Percentiles rank a stretch among this genome's conserved stretches.
Evolutionary conservation across 2,888 invertebrate genomes (phyloP).

Genomic region (Agonopterix alstromeriana): DNA sequence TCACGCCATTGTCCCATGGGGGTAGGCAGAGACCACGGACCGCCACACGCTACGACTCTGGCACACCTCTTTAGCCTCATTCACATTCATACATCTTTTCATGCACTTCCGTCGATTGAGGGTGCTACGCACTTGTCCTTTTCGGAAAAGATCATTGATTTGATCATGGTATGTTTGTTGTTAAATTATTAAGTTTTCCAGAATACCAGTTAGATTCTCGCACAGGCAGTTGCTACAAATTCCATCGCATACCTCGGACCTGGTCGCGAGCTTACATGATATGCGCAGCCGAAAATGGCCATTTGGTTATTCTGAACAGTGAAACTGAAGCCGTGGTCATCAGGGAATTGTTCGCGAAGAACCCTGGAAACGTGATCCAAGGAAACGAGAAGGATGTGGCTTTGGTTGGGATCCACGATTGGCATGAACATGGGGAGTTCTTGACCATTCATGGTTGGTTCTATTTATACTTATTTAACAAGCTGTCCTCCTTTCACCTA

Average conservation of each 20-base stretch:
- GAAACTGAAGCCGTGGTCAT: slow-evolving; percentile 25
- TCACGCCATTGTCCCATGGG: too few relatives aligned
- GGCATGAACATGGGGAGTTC: slow-evolving; percentile 22
- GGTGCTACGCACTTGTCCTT: too few relatives aligned
- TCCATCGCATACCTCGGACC: slow-evolving; percentile 29
- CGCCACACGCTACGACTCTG: too few relatives aligned
- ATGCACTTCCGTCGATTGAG: too few relatives aligned
- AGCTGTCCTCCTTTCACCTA: neutral
- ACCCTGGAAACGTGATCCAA: slow-evolving; percentile 13
- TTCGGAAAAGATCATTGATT: too few relatives aligned
- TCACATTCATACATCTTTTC: too few relatives aligned
- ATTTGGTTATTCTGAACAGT: slow-evolving; percentile 41
- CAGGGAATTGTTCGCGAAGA: slow-evolving; percentile 20
- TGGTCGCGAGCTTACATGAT: slow-evolving; percentile 38
- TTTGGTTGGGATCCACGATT: slow-evolving; percentile 22
- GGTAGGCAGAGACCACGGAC: too few relatives aligned
- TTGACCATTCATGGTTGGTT: slow-evolving; percentile 17
- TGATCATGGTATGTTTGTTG: too few relatives aligned
- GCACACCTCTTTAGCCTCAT: too few relatives aligned
- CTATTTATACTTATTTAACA: neutral
- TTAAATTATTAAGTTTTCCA: slow-evolving; percentile 14
- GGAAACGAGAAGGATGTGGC: slow-evolving; percentile 22
- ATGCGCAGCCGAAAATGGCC: slow-evolving; percentile 38
- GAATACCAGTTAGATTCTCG: slow-evolving; percentile 27
- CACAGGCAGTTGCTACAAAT: slow-evolving; percentile 45